A percentile compares a stretch with the other conserved stretches of the same genome.
phyloP scores from a whole-genome alignment of 1,140 invertebrate genomes.

The Nebria ingens region DNA sequence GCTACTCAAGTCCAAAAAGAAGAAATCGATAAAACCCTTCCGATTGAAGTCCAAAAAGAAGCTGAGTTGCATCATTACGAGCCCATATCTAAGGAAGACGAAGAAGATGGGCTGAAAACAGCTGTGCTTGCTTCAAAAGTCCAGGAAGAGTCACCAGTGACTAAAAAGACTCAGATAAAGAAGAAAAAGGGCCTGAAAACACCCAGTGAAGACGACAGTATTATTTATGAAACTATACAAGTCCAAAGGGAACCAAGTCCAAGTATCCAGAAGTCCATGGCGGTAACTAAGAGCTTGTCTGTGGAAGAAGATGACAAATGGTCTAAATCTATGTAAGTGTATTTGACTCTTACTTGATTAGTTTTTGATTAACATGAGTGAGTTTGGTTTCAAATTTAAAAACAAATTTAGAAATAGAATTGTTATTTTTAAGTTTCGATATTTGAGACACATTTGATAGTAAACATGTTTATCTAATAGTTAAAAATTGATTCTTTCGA shows the following conservation, averaged over 20 bases:
- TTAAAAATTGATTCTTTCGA: too few species aligned
- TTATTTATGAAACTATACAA: conserved; percentile 34
- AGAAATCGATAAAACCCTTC: background rate
- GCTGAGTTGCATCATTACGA: conserved; percentile 19
- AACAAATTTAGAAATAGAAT: too few species aligned
- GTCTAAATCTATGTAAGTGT: conserved; percentile 29
- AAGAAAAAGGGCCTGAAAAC: conserved; percentile 31
- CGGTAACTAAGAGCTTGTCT: too few species aligned
- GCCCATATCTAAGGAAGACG: conserved; percentile 21
- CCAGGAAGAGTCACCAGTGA: conserved; percentile 17
- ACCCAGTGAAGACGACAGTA: conserved; percentile 29
- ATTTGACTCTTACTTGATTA: too few species aligned
- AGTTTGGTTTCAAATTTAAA: too few species aligned
- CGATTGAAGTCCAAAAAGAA: conserved; percentile 13
- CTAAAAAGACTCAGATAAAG: conserved; percentile 8
- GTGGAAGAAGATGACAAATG: conserved; percentile 30
- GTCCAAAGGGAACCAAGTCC: conserved; percentile 16
- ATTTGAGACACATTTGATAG: too few species aligned
- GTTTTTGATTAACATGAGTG: too few species aligned
- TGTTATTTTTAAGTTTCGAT: too few species aligned
- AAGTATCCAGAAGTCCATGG: conserved; percentile 20
- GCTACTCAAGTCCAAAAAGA: background rate
- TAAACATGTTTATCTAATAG: too few species aligned
- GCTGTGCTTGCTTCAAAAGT: conserved; percentile 19
- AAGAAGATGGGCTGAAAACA: conserved; percentile 27